Conservation (phyloP, 2,888 invertebrate genomes). For the Hofmannophila pseudospretella region DNA sequence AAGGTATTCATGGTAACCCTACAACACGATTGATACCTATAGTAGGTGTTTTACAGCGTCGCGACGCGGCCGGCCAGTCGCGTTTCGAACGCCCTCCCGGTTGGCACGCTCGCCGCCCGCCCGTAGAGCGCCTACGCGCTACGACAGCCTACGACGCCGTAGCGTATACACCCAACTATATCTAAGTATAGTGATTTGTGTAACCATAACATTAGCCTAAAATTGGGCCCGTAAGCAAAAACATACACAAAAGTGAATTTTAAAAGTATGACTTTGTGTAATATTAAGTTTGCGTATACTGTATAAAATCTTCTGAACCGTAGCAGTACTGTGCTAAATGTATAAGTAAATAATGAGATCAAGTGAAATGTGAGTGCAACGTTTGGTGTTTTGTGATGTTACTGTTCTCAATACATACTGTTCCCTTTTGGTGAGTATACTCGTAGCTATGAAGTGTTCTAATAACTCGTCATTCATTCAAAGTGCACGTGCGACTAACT, state of each 20-base stretch:
- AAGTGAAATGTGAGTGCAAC: constrained; percentile 26
- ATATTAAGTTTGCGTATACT: constrained; percentile 19
- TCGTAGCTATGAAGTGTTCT: too few relatives aligned
- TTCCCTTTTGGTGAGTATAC: constrained; percentile 26
- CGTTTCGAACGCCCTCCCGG: constrained; percentile 35
- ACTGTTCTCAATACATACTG: constrained; percentile 13
- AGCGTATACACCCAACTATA: constrained; percentile 14
- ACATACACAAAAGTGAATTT: not conserved
- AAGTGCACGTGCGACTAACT: too few relatives aligned
- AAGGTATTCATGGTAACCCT: constrained; percentile 6
- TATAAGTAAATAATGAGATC: constrained; percentile 28
- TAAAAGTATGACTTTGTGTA: not conserved
- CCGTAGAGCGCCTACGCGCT: constrained; percentile 26
- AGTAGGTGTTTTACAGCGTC: constrained; percentile 9
- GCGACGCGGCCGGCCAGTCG: constrained; percentile 33
- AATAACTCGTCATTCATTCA: too few relatives aligned
- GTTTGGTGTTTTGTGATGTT: constrained; percentile 15
- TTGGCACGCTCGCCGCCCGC: constrained; percentile 25
- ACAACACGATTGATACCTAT: constrained; percentile 8
- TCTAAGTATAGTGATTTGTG: too few relatives aligned
- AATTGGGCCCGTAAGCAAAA: not conserved
- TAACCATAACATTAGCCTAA: not conserved
- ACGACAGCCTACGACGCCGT: constrained; percentile 43
- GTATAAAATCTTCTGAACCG: constrained; percentile 11
- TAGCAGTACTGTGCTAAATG: constrained; percentile 22